Percentiles rank a stretch among this genome's conserved stretches.
Evolutionary conservation across 2,113 vertebrate genomes (phyloP).

Genomic region (Haliaeetus leucogaster): DNA sequence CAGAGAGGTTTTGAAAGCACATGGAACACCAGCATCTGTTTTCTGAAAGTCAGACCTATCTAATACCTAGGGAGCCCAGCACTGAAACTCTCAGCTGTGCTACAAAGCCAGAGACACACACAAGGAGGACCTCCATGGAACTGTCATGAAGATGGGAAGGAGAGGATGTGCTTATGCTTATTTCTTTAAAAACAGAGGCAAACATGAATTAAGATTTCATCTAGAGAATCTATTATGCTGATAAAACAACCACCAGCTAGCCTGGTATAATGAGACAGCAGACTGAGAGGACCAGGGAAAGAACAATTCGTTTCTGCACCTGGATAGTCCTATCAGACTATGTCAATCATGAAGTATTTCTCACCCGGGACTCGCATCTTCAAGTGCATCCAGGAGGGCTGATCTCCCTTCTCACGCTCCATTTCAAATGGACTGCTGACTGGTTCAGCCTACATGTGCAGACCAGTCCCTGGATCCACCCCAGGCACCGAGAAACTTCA

Average conservation of each 20-base stretch:
- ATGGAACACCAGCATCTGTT: background rate
- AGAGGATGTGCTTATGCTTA: background rate
- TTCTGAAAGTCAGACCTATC: background rate
- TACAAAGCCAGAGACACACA: background rate
- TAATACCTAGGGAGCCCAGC: background rate
- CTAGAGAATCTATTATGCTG: background rate
- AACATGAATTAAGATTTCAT: background rate
- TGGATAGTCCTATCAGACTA: background rate
- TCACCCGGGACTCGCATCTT: background rate
- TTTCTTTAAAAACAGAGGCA: background rate
- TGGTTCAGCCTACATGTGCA: background rate
- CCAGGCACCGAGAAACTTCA: background rate
- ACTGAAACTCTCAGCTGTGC: background rate
- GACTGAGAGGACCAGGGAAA: background rate
- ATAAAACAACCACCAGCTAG: background rate
- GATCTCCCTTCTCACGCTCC: background rate
- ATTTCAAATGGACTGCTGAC: background rate
- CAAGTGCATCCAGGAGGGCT: background rate
- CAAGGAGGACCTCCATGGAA: background rate
- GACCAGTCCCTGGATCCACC: background rate
- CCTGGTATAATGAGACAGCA: background rate
- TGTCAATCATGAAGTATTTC: background rate
- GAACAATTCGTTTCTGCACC: rapidly evolving
- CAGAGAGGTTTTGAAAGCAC: background rate
- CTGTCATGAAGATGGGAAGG: background rate